Evolutionary conservation across 2,113 vertebrate genomes (phyloP), one percentile per base, ranked within the genome.

Genomic region (Entomyzon cyanotis): DNA sequence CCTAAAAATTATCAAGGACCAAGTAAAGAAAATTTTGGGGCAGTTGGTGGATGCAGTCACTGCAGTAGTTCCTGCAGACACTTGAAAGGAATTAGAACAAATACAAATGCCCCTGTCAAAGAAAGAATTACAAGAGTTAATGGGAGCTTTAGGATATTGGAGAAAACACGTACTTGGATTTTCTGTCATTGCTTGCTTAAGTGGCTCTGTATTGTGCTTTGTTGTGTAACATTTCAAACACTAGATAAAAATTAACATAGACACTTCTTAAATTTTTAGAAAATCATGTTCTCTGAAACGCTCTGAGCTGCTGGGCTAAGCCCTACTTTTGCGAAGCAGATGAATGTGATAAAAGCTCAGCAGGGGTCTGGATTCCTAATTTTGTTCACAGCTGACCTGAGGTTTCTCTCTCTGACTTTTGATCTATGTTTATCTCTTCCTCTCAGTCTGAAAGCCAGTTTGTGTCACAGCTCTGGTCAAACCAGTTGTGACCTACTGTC

Each of bases 151-250:
- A 31, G n/a, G n/a, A 55, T 55, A 35, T 31, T 76, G 41, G 55
- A 69, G 41, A 62, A 62, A 76, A 69, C 24, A 35, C 1, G 8
- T 83, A 19, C n/a, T 21, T 83, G 41, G 25, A 33, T 55, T 76
- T 83, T 69, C 63, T 83, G 2, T 69, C 35, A 20, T 42, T 84
- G 35, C 71, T 77, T 0, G 1, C 1, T 0, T 33, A 33, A 37
- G 53, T 86, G 47, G n/a, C 47, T 80, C 41, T 55, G 55, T 96
- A 96, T 97, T 74, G 75, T 91, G 87, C 81, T 92, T 94, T 83
- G n/a, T 76, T 91, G 39, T 85, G 21, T 96, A 95, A 95, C 89
- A 90, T 89, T 95, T 97, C 91, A 96, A 96, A 84, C 80, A 69
- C 84, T 94, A 94, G 93, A 91, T 42, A 84, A 93, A 94, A 98